phyloP scores from a whole-genome alignment of 2,113 vertebrate genomes.

The Petrocephalus zakoni region DNA sequence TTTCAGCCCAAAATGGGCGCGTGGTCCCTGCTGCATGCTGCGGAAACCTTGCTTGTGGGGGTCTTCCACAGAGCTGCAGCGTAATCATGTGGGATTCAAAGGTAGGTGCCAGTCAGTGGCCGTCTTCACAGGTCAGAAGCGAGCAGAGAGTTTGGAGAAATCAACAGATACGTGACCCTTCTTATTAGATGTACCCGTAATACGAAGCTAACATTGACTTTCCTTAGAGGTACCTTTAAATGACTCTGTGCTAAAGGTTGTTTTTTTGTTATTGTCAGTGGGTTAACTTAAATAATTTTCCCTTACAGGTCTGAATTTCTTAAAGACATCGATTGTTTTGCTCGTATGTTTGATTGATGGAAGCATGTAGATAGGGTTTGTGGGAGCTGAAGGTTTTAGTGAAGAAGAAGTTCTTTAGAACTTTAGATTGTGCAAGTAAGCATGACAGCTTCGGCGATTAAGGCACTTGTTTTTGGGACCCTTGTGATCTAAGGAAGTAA shows the following conservation, averaged over 20 bases:
- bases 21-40: background rate
- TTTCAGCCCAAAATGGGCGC: background rate
- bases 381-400: background rate
- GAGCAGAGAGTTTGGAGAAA: background rate
- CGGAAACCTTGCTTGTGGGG: background rate
- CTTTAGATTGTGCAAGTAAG: background rate
- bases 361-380: background rate
- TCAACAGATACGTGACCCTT: background rate
- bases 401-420: background rate
- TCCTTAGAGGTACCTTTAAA: background rate
- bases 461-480: background rate
- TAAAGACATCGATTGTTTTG: background rate
- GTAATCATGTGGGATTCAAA: background rate
- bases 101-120: background rate
- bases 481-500: background rate
- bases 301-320: background rate
- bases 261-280: background rate
- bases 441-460: background rate
- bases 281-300: background rate
- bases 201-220: background rate
- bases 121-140: background rate
- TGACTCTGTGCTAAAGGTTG: background rate
- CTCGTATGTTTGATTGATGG: background rate
- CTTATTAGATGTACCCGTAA: background rate
- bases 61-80: too few species aligned